Percentiles rank a stretch among this genome's conserved stretches.
Conservation (phyloP, 2,797 vertebrate species). For the Mormyrus proboscirostris region DNA sequence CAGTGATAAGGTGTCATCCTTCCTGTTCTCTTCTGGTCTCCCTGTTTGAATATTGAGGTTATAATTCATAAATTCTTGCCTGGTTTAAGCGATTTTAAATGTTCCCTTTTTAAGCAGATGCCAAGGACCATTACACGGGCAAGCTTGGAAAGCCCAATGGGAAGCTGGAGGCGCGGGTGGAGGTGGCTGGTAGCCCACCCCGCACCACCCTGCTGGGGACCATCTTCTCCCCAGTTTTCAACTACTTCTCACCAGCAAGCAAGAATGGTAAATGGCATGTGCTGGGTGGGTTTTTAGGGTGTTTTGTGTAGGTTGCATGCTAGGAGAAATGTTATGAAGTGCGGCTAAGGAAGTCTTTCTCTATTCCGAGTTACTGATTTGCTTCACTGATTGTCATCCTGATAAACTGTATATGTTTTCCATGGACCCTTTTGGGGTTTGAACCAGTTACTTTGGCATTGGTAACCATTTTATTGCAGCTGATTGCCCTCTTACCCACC, state of each 20-base stretch:
- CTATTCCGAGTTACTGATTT: not conserved
- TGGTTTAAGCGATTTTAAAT: not conserved
- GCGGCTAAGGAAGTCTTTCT: not conserved
- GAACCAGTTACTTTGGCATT: not conserved
- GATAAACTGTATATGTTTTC: not conserved
- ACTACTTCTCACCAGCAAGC: slow-evolving; percentile 96
- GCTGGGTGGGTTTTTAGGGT: not conserved
- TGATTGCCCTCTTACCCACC: not conserved
- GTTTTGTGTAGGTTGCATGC: not conserved
- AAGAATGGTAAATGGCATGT: slow-evolving; percentile 77
- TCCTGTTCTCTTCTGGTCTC: not conserved
- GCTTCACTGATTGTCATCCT: not conserved
- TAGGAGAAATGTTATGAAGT: not conserved
- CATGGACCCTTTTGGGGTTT: not conserved
- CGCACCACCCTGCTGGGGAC: slow-evolving; percentile 90
- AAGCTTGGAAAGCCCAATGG: slow-evolving; percentile 86
- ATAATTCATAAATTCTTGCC: not conserved
- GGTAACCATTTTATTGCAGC: not conserved
- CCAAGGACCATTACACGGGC: slow-evolving; percentile 86
- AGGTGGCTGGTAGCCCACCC: slow-evolving; percentile 72
- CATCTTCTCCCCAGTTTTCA: slow-evolving; percentile 98
- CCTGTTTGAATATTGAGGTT: not conserved
- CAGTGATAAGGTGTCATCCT: not conserved
- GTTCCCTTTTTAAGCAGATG: slow-evolving; percentile 52
- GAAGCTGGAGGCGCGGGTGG: slow-evolving; percentile 75